phyloP scores from a whole-genome alignment of 2,797 vertebrate genomes.

The Stomatorhinus walkeri region DNA sequence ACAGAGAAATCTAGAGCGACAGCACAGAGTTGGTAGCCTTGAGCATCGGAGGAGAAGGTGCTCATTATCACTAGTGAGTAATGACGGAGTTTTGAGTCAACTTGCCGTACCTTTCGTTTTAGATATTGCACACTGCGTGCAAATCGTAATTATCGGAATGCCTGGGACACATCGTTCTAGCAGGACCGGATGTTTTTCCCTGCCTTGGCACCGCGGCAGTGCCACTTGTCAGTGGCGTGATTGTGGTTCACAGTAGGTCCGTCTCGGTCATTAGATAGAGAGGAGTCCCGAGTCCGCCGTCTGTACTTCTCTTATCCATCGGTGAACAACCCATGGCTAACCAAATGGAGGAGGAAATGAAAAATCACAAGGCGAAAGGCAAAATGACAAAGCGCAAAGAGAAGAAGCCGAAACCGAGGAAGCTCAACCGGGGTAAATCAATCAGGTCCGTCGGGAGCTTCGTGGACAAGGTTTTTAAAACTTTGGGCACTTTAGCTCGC shows the following conservation, averaged over 20 bases:
- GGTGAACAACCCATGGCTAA: not conserved
- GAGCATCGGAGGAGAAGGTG: not conserved
- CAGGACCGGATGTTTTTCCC: slow-evolving; percentile 34
- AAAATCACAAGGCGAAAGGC: slow-evolving; percentile 30
- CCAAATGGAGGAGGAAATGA: slow-evolving; percentile 28
- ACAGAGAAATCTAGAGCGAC: not conserved
- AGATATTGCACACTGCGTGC: not conserved
- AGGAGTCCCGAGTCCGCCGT: not conserved
- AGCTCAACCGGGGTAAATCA: slow-evolving; percentile 51
- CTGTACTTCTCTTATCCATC: not conserved
- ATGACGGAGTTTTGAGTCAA: slow-evolving; percentile 27
- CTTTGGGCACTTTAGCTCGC: slow-evolving; percentile 69
- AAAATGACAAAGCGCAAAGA: slow-evolving; percentile 49
- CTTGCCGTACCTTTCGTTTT: slow-evolving; percentile 29
- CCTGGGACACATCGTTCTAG: slow-evolving; percentile 37
- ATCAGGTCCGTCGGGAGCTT: slow-evolving; percentile 65
- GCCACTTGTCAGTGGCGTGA: slow-evolving; percentile 32
- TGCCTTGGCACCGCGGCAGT: slow-evolving; percentile 45
- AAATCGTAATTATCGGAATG: slow-evolving; percentile 36
- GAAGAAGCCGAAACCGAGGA: slow-evolving; percentile 45
- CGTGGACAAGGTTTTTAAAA: slow-evolving; percentile 69
- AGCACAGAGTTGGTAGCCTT: not conserved
- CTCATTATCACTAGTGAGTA: not conserved
- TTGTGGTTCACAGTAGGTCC: not conserved
- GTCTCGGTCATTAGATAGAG: not conserved